These are phyloP conservation scores for Rattus rattus DNA, from an alignment of 2,113 vertebrate species.

Conservation along the genomic window DNA sequence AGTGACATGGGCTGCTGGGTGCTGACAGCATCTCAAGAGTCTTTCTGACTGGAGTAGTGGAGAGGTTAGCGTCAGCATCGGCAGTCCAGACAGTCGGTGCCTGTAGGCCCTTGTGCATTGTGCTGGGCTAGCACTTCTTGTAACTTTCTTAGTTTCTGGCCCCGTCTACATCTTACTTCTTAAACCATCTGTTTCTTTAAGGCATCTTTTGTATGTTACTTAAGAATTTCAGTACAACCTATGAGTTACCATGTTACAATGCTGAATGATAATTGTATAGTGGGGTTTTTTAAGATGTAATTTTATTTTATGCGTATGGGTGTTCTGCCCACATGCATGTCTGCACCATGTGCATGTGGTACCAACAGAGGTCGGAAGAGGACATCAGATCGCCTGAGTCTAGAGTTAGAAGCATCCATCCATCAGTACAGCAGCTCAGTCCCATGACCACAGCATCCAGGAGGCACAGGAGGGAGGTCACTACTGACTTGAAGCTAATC, in stretches of 20 bases:
- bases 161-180: slow-evolving; percentile 56
- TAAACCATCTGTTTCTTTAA: slow-evolving; percentile 26
- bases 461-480: not conserved
- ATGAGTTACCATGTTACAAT: slow-evolving; percentile 15
- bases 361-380: not conserved
- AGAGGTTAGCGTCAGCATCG: slow-evolving; percentile 25
- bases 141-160: slow-evolving; percentile 56
- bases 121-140: slow-evolving; percentile 34
- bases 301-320: not conserved
- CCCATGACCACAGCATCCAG: not conserved
- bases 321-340: not conserved
- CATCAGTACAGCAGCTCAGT: not conserved
- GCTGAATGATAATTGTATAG: slow-evolving; percentile 30
- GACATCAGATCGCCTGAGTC: not conserved
- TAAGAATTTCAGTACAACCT: slow-evolving; percentile 49
- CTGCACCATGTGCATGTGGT: not conserved
- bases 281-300: not conserved
- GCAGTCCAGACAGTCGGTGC: not conserved
- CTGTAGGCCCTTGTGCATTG: not conserved
- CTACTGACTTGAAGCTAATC: not conserved
- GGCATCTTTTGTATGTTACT: slow-evolving; percentile 61
- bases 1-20: not conserved
- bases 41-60: not conserved
- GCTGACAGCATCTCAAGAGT: not conserved
- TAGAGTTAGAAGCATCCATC: not conserved